Evolutionary conservation across 2,888 invertebrate species (phyloP), one percentile per base, ranked within the genome.

Genomic region (Athripsodes cinereus): DNA sequence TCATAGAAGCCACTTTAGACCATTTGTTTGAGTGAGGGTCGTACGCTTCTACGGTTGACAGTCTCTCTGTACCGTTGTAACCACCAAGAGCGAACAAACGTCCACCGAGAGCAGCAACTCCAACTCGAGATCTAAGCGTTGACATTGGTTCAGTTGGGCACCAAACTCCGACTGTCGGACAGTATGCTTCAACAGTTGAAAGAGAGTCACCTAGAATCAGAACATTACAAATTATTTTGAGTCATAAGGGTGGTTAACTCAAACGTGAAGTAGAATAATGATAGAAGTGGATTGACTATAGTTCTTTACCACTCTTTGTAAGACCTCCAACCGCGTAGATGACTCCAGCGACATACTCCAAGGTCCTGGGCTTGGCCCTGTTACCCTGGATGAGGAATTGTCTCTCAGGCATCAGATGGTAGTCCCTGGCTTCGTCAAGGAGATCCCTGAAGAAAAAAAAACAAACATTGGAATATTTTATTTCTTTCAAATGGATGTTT

Each of bases 271-370:
- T n/a, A n/a, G n/a, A n/a, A n/a, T n/a, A n/a, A n/a, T n/a, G n/a
- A n/a, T n/a, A n/a, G n/a, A n/a, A n/a, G n/a, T n/a, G n/a, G n/a
- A n/a, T n/a, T n/a, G n/a, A n/a, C n/a, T n/a, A 26, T 26, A 3
- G 16, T 46, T 40, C 2, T 13, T 64, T 68, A 72, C 90, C 90
- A 66, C 87, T 86, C 68, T 90, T 88, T 46, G 90, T 90, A 21
- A 92, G 74, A 1, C 92, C 93, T 20, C 92, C 93, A 40, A 93
- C 90, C 49, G 91, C 92, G 72, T 88, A 93, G 62, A 93, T 90
- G 67, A 88, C 84, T 0, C 92, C 92, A 64, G 86, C 83, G 19
- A 88, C 81, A 65, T 78, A 80, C 69, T 86, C 86, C 66, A 88
- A 88, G 65, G 85, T 85, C 22, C 93, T 80, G 10, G 89, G 88